Evolutionary conservation across 2,888 invertebrate genomes (phyloP), one percentile per base, ranked within the genome.

Genomic region (Omphaloscelis lunosa): DNA sequence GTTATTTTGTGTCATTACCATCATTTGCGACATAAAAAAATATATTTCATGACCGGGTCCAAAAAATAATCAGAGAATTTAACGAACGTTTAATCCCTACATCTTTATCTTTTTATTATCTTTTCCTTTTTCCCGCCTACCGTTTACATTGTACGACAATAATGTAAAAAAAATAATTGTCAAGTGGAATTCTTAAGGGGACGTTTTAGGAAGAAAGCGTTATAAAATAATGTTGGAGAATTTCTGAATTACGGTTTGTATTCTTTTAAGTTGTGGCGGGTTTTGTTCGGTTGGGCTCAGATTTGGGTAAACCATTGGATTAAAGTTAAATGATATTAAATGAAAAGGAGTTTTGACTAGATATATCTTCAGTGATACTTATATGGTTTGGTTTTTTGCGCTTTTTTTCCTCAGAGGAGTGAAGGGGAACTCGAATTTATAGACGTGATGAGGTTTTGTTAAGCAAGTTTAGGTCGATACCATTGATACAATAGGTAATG

Each of bases 161-260:
- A 86, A 85, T 81, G 84, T 86, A 76, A 77, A 86, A 85, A 82
- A 77, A 86, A 82, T 63, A 79, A 86, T 82, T 80, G 76, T 77
- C 63, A 77, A 82, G 79, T 75, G 71, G 77, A 78, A 82, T 82
- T 77, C 75, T 77, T 76, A 80, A 80, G 82, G 72, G 68, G 73
- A 69, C 74, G 58, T 79, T 85, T 82, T 73, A 63, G 51, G 67
- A 45, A 53, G 51, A 73, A 72, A 56, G 73, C 76, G 62, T 76
- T 53, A n/a, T 39, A 62, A 85, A 82, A 68, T 75, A 83, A 66
- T 58, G 68, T 74, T 12, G 65, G 61, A 69, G 68, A 82, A 74
- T 85, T 78, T 72, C 48, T 72, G 72, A 84, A 75, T 78, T 69
- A 84, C 69, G 71, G 56, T 78, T 78, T 79, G 41, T 82, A 58